Evolutionary conservation across 2,797 vertebrate genomes (phyloP).

Genomic region (Catharus ustulatus): DNA sequence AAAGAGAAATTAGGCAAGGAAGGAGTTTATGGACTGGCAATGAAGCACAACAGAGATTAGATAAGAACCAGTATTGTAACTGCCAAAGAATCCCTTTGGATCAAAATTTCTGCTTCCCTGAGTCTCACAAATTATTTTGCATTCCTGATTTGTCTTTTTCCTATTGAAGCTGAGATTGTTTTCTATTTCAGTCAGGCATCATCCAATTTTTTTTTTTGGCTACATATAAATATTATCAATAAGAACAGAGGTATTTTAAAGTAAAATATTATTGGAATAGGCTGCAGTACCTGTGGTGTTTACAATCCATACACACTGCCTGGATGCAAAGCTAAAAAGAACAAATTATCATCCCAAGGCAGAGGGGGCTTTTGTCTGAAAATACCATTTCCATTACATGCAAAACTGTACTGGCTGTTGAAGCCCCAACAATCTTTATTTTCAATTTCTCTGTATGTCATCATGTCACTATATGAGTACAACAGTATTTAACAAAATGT

Average conservation of each 20-base stretch:
- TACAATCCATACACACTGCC: background rate
- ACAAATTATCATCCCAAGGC: background rate
- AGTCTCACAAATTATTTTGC: background rate
- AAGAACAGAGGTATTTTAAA: background rate
- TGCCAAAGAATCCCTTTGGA: background rate
- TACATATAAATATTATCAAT: background rate
- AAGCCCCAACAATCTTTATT: background rate
- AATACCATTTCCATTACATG: background rate
- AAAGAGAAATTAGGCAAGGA: background rate
- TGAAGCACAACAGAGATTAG: background rate
- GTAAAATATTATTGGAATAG: background rate
- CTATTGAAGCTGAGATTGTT: background rate
- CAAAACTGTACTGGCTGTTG: background rate
- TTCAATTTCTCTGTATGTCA: background rate
- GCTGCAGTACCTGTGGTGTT: background rate
- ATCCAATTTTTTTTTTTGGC: background rate
- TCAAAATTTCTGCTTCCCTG: background rate
- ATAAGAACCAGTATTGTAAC: background rate
- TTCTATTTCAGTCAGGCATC: background rate
- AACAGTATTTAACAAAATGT: background rate
- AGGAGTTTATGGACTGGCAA: background rate
- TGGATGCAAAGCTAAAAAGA: background rate
- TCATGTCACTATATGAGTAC: background rate
- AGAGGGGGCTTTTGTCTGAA: background rate
- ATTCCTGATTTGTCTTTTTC: background rate